phyloP scores from a whole-genome alignment of 2,888 invertebrate genomes.

The Yponomeuta malinellus region DNA sequence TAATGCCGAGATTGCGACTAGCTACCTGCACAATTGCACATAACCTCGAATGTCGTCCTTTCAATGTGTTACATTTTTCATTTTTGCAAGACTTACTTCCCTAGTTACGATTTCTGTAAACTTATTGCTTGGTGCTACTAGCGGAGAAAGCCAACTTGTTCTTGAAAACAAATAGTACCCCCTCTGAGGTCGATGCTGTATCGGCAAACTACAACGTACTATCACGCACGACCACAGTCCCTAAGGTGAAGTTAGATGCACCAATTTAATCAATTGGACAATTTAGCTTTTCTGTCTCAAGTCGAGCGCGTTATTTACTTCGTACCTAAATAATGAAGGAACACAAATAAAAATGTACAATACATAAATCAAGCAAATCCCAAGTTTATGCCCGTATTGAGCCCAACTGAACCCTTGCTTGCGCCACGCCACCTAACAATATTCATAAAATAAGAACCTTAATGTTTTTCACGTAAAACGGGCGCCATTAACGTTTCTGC shows the following conservation, averaged over 20 bases:
- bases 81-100: constrained; percentile 13
- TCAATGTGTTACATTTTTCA: constrained; percentile 18
- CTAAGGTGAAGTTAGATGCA: no score
- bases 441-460: neutral
- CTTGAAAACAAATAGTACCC: neutral
- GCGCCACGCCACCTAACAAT: neutral
- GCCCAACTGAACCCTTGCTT: neutral
- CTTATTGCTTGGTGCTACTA: neutral
- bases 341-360: neutral
- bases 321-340: no score
- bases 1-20: constrained; percentile 49
- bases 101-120: constrained; percentile 10
- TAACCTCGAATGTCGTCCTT: constrained; percentile 15
- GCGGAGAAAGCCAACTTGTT: neutral
- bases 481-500: neutral
- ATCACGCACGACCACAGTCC: no score
- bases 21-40: constrained; percentile 20
- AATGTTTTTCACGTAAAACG: neutral
- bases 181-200: neutral
- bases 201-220: no score
- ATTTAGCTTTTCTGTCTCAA: no score
- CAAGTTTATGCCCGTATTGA: neutral
- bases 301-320: no score
- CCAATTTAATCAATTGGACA: no score
- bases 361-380: neutral